These are phyloP conservation scores for Trissonchulus sp. DNA, from an alignment of 2,888 invertebrate genomes.

Conservation along the genomic window DNA sequence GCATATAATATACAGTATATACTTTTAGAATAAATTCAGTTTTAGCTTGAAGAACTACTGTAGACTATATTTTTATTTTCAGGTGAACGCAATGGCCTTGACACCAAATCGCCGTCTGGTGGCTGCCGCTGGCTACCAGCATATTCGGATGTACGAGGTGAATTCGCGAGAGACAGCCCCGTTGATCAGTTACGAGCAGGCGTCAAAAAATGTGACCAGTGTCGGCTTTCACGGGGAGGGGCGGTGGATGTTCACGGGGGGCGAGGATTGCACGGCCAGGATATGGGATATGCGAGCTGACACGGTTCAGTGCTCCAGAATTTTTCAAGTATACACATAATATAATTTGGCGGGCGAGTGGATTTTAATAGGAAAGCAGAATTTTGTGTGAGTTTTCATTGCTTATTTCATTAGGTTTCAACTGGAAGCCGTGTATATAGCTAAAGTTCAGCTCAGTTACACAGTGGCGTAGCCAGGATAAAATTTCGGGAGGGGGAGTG, in stretches of 20 bases:
- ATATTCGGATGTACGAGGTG: conserved; percentile 87
- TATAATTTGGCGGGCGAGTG: too few species aligned
- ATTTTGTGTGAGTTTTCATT: too few species aligned
- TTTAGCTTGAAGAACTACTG: too few species aligned
- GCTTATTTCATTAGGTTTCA: too few species aligned
- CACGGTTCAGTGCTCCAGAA: conserved; percentile 76
- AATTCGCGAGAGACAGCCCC: conserved; percentile 76
- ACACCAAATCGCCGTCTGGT: conserved; percentile 76
- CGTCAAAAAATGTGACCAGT: conserved; percentile 57
- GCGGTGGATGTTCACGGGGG: conserved; percentile 95
- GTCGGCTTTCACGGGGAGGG: conserved; percentile 81
- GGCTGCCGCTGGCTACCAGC: conserved; percentile 89
- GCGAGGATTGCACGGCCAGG: conserved; percentile 75
- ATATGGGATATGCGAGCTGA: conserved; percentile 79
- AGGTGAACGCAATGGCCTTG: conserved; percentile 47
- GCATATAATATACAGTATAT: too few species aligned
- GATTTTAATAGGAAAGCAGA: too few species aligned
- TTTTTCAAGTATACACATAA: conserved; percentile 67
- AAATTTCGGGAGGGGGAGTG: too few species aligned
- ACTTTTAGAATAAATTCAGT: too few species aligned
- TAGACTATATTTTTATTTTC: too few species aligned
- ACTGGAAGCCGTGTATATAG: too few species aligned
- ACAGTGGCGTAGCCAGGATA: too few species aligned
- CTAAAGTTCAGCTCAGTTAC: too few species aligned
- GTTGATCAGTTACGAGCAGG: conserved; percentile 82